These are phyloP conservation scores for Hemicordylus capensis DNA, from an alignment of 2,113 vertebrate genomes.

Conservation along the genomic window DNA sequence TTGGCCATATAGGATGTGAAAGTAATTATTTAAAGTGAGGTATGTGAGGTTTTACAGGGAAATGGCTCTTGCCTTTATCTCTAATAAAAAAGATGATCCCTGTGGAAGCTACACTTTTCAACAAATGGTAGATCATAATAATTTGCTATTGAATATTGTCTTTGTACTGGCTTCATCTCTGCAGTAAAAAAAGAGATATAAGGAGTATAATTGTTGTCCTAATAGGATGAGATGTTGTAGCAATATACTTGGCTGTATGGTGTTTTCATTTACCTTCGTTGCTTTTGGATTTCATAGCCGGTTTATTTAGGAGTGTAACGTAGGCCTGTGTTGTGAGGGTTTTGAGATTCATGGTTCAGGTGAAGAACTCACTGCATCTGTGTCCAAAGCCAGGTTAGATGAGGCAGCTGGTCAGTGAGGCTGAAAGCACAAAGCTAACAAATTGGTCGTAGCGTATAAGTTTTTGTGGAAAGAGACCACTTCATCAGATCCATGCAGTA, in stretches of 20 bases:
- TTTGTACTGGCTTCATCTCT: neutral
- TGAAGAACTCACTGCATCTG: no score
- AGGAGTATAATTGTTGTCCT: neutral
- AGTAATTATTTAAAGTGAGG: no score
- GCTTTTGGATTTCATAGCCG: neutral
- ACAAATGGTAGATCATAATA: neutral
- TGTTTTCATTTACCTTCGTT: neutral
- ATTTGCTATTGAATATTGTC: neutral
- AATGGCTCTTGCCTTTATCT: neutral
- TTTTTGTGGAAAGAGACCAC: no score
- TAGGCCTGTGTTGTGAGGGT: neutral
- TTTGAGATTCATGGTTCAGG: no score
- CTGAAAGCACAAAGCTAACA: no score
- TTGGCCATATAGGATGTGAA: no score
- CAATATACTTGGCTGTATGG: neutral
- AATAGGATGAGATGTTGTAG: neutral
- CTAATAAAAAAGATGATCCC: rapidly evolving
- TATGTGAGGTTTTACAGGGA: rapidly evolving
- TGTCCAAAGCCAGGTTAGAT: no score
- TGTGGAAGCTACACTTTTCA: neutral
- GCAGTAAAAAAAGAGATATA: neutral
- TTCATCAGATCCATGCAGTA: no score
- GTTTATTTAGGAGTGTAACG: neutral
- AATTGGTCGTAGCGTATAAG: no score
- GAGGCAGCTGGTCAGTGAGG: no score